phyloP scores from a whole-genome alignment of 2,797 vertebrate species.

The Pelodytes ibericus region DNA sequence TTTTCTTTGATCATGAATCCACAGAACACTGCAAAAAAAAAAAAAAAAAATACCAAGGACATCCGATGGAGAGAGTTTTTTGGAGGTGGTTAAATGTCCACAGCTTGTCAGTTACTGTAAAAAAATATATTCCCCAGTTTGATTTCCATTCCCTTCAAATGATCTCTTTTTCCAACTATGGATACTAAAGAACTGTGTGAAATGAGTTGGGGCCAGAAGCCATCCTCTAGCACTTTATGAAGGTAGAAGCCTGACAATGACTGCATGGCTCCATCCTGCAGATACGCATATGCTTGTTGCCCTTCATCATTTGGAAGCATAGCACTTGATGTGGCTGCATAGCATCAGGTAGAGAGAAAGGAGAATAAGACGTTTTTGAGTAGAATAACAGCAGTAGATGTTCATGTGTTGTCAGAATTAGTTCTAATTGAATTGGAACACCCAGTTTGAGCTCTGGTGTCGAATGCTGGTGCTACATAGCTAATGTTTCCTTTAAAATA shows the following conservation, averaged over 20 bases:
- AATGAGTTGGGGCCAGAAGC: conserved; percentile 5
- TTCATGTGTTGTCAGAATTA: conserved; percentile 45
- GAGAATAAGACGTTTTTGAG: neutral
- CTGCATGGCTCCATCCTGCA: conserved; percentile 39
- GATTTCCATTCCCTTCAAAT: neutral
- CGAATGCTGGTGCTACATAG: neutral
- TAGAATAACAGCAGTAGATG: neutral
- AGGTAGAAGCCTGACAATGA: conserved; percentile 29
- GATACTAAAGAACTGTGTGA: conserved; percentile 16
- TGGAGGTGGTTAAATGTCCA: neutral
- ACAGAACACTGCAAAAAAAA: too few species aligned
- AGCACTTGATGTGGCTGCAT: conserved; percentile 36
- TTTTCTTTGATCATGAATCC: too few species aligned
- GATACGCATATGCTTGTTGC: conserved; percentile 2
- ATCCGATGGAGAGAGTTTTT: neutral
- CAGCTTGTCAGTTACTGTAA: neutral
- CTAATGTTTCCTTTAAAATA: too few species aligned
- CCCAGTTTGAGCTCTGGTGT: conserved; percentile 32
- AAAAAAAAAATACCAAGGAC: neutral
- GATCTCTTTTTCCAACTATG: conserved; percentile 20
- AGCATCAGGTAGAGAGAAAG: conserved; percentile 16
- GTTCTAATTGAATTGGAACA: conserved; percentile 35
- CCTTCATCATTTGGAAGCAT: neutral
- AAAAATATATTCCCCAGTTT: neutral
- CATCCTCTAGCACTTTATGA: conserved; percentile 2